Conservation (phyloP, 2,888 invertebrate species). For the Anthophora plumipes region DNA sequence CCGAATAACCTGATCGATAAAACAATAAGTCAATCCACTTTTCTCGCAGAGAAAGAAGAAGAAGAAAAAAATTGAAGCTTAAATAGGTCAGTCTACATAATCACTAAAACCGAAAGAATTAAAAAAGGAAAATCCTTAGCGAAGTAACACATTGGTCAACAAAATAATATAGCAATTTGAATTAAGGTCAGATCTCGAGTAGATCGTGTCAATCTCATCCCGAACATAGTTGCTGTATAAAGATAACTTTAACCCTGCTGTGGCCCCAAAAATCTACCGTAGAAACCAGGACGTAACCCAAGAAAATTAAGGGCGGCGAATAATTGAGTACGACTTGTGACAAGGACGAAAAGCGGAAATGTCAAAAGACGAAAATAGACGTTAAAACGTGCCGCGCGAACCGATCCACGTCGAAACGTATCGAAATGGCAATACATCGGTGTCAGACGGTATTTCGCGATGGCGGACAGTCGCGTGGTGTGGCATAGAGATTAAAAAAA, state of each 20-base stretch:
- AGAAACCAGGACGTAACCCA: not conserved
- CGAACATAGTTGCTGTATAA: slow-evolving; percentile 11
- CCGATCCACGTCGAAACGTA: not conserved
- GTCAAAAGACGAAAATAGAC: not conserved
- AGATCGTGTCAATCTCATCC: slow-evolving; percentile 4
- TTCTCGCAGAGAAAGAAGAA: too few relatives aligned
- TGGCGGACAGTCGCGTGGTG: not conserved
- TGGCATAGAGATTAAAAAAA: too few relatives aligned
- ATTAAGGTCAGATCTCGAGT: slow-evolving; percentile 6
- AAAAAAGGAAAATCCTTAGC: not conserved
- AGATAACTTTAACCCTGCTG: not conserved
- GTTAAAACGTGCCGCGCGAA: not conserved
- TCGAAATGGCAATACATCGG: slow-evolving; percentile 1
- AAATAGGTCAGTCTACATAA: not conserved
- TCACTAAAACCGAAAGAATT: not conserved
- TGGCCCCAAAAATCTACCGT: not conserved
- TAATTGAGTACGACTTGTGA: not conserved
- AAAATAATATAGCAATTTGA: not conserved
- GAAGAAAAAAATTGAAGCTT: too few relatives aligned
- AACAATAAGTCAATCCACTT: not conserved
- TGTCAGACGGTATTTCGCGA: not conserved
- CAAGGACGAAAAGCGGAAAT: not conserved
- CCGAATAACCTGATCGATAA: not conserved
- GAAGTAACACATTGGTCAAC: not conserved
- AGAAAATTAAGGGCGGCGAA: slow-evolving; percentile 1